Evolutionary conservation across 2,797 vertebrate genomes (phyloP).

Genomic region (Acrossocheilus wenchowensis): DNA sequence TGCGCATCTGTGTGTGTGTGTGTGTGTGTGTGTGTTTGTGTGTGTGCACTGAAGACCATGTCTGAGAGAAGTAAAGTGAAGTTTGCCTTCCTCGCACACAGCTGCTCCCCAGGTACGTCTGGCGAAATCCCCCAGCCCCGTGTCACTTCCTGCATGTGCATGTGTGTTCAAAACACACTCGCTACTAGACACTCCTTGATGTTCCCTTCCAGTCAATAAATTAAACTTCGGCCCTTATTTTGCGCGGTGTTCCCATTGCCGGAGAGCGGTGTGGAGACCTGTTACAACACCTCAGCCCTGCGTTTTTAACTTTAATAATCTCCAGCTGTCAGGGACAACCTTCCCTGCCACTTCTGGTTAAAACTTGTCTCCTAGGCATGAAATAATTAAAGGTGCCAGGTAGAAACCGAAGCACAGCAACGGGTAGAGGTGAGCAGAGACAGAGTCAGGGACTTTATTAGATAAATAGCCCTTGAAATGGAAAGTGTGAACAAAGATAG

Average conservation of each 20-base stretch:
- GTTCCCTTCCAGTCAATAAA: slow-evolving; percentile 83
- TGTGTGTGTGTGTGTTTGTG: slow-evolving; percentile 43
- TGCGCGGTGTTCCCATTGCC: slow-evolving; percentile 79
- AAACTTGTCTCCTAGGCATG: slow-evolving; percentile 99
- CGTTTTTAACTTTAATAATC: slow-evolving; percentile 92
- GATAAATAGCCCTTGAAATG: slow-evolving; percentile 96
- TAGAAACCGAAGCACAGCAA: slow-evolving; percentile 48
- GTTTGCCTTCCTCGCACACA: slow-evolving; percentile 74
- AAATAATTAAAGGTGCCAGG: slow-evolving; percentile 99
- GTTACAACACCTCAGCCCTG: slow-evolving; percentile 94
- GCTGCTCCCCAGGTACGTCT: slow-evolving; percentile 67
- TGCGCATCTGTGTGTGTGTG: slow-evolving; percentile 40
- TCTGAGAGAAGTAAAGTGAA: slow-evolving; percentile 62
- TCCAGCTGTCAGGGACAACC: slow-evolving; percentile 98
- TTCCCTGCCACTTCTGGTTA: slow-evolving; percentile 99
- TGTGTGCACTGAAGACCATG: slow-evolving; percentile 42
- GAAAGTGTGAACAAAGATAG: slow-evolving; percentile 88
- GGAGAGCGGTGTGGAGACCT: slow-evolving; percentile 91
- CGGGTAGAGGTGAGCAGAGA: slow-evolving; percentile 64
- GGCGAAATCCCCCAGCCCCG: slow-evolving; percentile 65
- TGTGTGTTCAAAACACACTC: slow-evolving; percentile 68
- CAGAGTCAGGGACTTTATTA: slow-evolving; percentile 78
- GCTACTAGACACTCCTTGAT: slow-evolving; percentile 75
- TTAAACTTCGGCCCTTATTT: slow-evolving; percentile 80
- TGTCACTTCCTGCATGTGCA: slow-evolving; percentile 64